Evolutionary conservation across 2,888 invertebrate species (phyloP), one percentile per base, ranked within the genome.

Genomic region (Mechanitis messenoides): DNA sequence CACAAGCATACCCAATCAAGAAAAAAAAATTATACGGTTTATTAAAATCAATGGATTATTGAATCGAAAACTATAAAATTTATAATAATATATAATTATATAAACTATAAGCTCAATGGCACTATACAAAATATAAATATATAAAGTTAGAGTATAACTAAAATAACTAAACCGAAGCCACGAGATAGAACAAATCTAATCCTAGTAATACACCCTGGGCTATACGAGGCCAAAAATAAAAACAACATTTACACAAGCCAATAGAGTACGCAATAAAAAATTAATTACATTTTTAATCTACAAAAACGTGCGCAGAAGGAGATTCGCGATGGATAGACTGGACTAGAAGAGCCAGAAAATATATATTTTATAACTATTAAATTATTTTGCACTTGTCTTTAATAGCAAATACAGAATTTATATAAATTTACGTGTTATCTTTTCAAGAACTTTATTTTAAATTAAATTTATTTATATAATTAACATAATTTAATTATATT

Each of bases 201-300:
- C 78, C 75, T 67, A 66, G 64, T 54, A 68, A 68, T 68, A 64
- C 56, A 69, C 77, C 78, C 73, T 64, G 60, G 69, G 79, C 78
- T 74, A 72, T 77, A 75, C 75, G 74, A 65, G 73, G 76, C 76
- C 69, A 68, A 76, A 76, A 76, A 84, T 81, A 83, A 83, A 81
- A 85, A 85, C 80, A 83, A 79, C 81, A 84, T 83, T 84, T 83
- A 76, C 78, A 72, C 81, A 80, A 75, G 80, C 83, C 85, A 83
- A 85, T 84, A 85, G 80, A 81, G 79, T 72, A 75, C 77, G 83
- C 79, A 79, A 85, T 87, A 84, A 88, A 88, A 88, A 88, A 87
- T 83, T 87, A 87, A 88, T 87, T 86, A 87, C 83, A 82, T 87
- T 87, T 87, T 87, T 88, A 87, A 88, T 87, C 86, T 83, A 78